phyloP scores from a whole-genome alignment of 53 echinoderm and acorn worm species.

The Apostichopus leukothele region DNA sequence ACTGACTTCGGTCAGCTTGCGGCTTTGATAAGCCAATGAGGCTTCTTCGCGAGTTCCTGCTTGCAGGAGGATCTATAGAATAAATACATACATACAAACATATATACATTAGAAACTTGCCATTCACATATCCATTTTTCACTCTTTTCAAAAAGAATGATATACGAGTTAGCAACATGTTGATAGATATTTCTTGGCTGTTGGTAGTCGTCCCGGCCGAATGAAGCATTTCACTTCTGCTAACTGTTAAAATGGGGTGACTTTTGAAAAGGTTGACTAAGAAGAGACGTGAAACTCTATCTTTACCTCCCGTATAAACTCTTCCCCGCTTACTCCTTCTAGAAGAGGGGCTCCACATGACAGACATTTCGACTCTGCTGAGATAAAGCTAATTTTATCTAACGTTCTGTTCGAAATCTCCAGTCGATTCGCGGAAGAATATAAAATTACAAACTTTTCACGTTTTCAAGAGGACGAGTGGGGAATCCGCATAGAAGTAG shows the following conservation, averaged over 20 bases:
- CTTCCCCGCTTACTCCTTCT: neutral
- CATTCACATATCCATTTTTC: too few relatives aligned
- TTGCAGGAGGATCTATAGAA: too few relatives aligned
- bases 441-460: constrained; percentile 10
- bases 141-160: too few relatives aligned
- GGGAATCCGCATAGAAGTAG: neutral
- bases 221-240: too few relatives aligned
- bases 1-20: too few relatives aligned
- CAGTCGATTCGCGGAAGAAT: neutral
- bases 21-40: too few relatives aligned
- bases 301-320: neutral
- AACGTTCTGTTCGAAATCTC: neutral
- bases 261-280: constrained; percentile 10
- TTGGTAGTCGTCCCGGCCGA: too few relatives aligned
- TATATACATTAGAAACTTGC: too few relatives aligned
- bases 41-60: too few relatives aligned
- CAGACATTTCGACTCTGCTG: neutral
- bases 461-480: constrained; percentile 3
- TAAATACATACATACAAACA: too few relatives aligned
- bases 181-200: too few relatives aligned
- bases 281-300: neutral
- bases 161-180: too few relatives aligned
- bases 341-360: constrained; percentile 1
- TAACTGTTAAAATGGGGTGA: neutral
- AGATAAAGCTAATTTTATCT: neutral